These are phyloP conservation scores for Euglossa dilemma DNA, from an alignment of 1,140 invertebrate genomes.

Conservation along the genomic window DNA sequence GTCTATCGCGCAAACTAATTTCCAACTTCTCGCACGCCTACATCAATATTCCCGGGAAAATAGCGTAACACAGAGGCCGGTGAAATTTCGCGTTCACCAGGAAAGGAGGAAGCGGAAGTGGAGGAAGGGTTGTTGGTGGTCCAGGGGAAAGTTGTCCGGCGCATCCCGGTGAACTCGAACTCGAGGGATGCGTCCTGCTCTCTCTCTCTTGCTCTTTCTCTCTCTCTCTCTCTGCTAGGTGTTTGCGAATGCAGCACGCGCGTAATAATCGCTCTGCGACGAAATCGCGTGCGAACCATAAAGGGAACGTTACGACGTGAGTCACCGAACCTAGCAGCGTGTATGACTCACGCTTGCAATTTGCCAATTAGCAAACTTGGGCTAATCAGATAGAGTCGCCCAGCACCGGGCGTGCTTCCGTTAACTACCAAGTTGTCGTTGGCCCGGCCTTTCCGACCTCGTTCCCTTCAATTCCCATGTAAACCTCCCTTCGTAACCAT, in stretches of 20 bases:
- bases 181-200: background rate
- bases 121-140: too few species aligned
- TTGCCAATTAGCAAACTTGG: conserved; percentile 77
- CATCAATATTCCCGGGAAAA: too few species aligned
- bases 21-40: too few species aligned
- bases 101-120: too few species aligned
- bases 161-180: background rate
- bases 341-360: conserved; percentile 72
- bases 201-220: too few species aligned
- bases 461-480: background rate
- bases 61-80: too few species aligned
- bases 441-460: background rate
- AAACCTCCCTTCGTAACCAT: background rate
- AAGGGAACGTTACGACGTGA: conserved; percentile 64
- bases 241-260: conserved; percentile 21
- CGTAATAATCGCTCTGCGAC: conserved; percentile 32
- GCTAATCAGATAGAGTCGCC: conserved; percentile 74
- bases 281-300: conserved; percentile 59
- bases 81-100: too few species aligned
- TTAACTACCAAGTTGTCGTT: conserved; percentile 38
- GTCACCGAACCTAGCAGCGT: conserved; percentile 55
- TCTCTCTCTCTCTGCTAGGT: background rate
- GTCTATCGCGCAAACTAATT: too few species aligned
- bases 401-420: conserved; percentile 42
- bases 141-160: background rate